Percentiles rank a stretch among this genome's conserved stretches.
Evolutionary conservation across 2,113 vertebrate species (phyloP).

Genomic region (Trachemys scripta): DNA sequence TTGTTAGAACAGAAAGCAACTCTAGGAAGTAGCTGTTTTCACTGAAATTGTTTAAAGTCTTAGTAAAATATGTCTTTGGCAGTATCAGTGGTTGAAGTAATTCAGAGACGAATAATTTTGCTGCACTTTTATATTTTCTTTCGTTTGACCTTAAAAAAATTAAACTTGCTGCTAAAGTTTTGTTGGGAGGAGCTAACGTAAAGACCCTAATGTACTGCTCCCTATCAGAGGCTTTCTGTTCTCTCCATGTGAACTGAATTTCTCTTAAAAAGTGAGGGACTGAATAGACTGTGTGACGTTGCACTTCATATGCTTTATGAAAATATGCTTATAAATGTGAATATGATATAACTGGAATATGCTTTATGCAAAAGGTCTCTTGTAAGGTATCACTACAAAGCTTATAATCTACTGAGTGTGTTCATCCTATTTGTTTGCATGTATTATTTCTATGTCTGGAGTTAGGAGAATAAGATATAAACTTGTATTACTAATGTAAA

Average conservation of each 20-base stretch:
- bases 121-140: background rate
- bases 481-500: too few species aligned
- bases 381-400: too few species aligned
- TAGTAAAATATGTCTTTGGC: background rate
- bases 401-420: too few species aligned
- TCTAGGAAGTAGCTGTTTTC: background rate
- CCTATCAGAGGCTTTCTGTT: background rate
- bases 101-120: background rate
- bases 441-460: too few species aligned
- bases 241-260: rapidly evolving
- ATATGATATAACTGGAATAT: too few species aligned
- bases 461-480: too few species aligned
- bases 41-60: background rate
- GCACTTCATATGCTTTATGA: too few species aligned
- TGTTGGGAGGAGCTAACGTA: background rate
- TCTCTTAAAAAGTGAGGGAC: background rate
- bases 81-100: background rate
- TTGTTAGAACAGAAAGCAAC: background rate
- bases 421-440: too few species aligned
- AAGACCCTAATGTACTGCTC: background rate
- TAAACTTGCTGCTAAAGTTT: background rate
- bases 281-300: background rate
- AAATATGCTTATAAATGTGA: too few species aligned
- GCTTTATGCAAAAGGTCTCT: too few species aligned
- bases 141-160: background rate